Base-by-base conservation (phyloP, 2,888 invertebrate genomes). In the Papilio demoleus region DNA sequence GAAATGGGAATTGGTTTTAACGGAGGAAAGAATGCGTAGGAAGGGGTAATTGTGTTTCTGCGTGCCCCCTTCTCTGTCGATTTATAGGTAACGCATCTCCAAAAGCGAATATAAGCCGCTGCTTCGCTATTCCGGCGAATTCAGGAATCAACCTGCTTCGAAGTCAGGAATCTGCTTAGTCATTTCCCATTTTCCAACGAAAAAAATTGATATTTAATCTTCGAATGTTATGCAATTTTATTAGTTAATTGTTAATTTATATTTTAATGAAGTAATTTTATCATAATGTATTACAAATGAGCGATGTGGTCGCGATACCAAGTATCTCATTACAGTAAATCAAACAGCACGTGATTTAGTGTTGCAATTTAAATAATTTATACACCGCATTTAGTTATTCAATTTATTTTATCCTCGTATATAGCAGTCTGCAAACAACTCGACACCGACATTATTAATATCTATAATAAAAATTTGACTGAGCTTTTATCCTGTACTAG, bases 311-410 rank as follows among this genome's bases (percentile, higher is more conserved):
- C 17, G 1, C 53, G n/a, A n/a, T 56, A 56, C 9, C 31, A 56
- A 56, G 53, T 56, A 56, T 31, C 31, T 56, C 53, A 56, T 56
- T 56, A 56, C 53, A 31, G 31, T 56, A 56, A 56, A 56, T 56
- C 53, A 56, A 31, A 56, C 53, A 56, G 31, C 53, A 56, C n/a
- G 53, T 56, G 53, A 56, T 56, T 56, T 56, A 56, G 53, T 9
- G 31, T 2, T 56, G 53, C 31, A 17, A 56, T 56, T 56, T 17
- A 56, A 31, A 56, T 31, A 56, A 56, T 56, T 56, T 56, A 56
- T 31, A 31, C 31, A 17, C 31, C 53, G 17, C 27, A 56, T 31
- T 56, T 56, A 56, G 31, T 56, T 56, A 56, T 56, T 56, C 11
- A 56, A 56, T 56, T 38, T 31, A 53, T n/a, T 31, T 56, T 56